Conservation (phyloP, 2,113 vertebrate species). For the Muscicapa adusta region DNA sequence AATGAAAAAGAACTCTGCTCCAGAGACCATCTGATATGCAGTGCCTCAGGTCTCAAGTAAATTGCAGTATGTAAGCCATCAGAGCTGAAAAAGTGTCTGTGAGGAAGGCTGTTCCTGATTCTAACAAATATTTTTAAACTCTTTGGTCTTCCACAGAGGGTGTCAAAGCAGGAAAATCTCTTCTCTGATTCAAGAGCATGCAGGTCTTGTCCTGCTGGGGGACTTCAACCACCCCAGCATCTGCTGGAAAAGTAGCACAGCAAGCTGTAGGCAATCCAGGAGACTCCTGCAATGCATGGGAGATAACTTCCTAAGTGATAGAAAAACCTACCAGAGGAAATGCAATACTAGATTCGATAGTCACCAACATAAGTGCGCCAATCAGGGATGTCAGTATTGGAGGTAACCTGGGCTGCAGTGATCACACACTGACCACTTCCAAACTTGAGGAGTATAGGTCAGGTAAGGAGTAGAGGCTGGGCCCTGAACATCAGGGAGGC, state of each 20-base stretch:
- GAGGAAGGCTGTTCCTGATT: neutral
- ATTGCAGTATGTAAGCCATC: neutral
- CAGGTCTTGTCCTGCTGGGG: neutral
- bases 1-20: neutral
- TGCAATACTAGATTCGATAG: rapidly evolving
- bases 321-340: neutral
- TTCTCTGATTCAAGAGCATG: neutral
- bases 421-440: neutral
- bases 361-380: too few species aligned
- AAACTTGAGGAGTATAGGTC: neutral
- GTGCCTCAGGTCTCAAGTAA: neutral
- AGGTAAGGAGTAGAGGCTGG: neutral
- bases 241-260: neutral
- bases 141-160: neutral
- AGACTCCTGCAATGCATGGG: neutral
- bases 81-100: neutral
- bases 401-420: neutral
- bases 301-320: neutral
- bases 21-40: neutral
- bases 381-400: neutral
- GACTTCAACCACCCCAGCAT: neutral
- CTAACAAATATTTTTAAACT: neutral
- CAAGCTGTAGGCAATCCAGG: neutral
- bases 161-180: neutral
- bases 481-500: neutral